Evolutionary conservation across 1,140 invertebrate genomes (phyloP), one percentile per base, ranked within the genome.

Genomic region (Diprion similis): DNA sequence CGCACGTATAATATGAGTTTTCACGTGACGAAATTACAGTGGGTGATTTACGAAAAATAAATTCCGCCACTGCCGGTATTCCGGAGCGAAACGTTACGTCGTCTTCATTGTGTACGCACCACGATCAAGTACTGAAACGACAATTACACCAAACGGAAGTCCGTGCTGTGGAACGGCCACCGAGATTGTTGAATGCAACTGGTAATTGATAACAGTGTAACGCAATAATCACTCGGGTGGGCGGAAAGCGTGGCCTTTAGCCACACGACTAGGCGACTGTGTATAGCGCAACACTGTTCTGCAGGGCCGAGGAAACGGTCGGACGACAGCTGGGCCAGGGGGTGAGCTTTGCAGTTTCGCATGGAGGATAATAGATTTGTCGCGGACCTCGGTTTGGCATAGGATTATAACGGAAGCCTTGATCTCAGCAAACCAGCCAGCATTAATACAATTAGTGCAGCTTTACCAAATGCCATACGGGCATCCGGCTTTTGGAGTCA

Each of bases 381-480:
- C 71, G 70, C 66, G 68, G 72, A 78, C 78, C 75, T 78, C 65
- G 76, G 77, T 68, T 79, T 68, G 73, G 46, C 64, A 59, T n/a
- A 9, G 51, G 69, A 74, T 67, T 74, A 70, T 70, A 73, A 75
- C 76, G 73, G 73, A 71, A 73, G 78, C 72, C 78, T 80, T 81
- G 80, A 84, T 82, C 81, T 78, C 68, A 77, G 78, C 79, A 81
- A 84, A 83, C 83, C 84, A 83, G 83, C 80, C 81, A 82, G 83
- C 80, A 85, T 86, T 87, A 86, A 87, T 86, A 86, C 84, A 86
- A 87, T 87, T 87, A 86, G 83, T 81, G 76, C 76, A 82, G 84
- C 82, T 86, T 84, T 82, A 79, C 81, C 84, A 86, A 86, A 82
- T 84, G 80, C 81, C 80, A 77, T 83, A 82, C n/a, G 81, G 80